Evolutionary conservation across 2,113 vertebrate genomes (phyloP), one percentile per base, ranked within the genome.

Genomic region (Pseudorhombus dupliciocellatus): DNA sequence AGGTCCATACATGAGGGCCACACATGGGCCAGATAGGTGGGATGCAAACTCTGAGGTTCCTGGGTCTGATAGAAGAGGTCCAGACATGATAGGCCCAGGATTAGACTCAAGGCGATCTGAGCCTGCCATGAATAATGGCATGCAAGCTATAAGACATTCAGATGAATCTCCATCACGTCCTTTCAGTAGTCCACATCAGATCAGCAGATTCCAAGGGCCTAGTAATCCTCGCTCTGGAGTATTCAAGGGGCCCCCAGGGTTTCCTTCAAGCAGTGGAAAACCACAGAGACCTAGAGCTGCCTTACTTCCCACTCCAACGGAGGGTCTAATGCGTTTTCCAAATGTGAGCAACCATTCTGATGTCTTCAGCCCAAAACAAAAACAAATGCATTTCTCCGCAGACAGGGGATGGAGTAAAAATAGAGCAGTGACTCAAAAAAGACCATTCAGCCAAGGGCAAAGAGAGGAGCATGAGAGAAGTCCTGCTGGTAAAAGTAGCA

Each of bases 291-390:
- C 66, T 26, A 95, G 95, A 46, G 86, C 93, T 75, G 95, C 95
- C 15, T 92, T 97, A 72, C 94, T 98, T 61, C 97, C 96, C 30
- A 95, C 95, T 80, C 94, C 95, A 1, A 88, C 92, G 10, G 75
- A 90, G 73, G 93, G 94, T 76, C 91, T 93, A 18, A 79, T 90
- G 26, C 79, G 53, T 7, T 69, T 72, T 6, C 75, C 79, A 2
- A 86, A 86, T 71, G 67, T 88, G 1, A 90, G 88, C 4, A 93
- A 90, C 20, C 94, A 91, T 70, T 75, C 90, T 1, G 92, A 94
- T 52, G 42, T 86, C 0, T 93, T 58, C 84, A 91, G 28, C 52
- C 66, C 20, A 7, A 81, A 87, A 72, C 55, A 58, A 50, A 63
- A 70, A 60, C 53, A 75, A 61, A 65, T 18, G 12, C 46, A 67